A percentile compares a stretch with the other conserved stretches of the same genome.
phyloP scores from a whole-genome alignment of 2,797 vertebrate species.

The Toxotes lorentzi region DNA sequence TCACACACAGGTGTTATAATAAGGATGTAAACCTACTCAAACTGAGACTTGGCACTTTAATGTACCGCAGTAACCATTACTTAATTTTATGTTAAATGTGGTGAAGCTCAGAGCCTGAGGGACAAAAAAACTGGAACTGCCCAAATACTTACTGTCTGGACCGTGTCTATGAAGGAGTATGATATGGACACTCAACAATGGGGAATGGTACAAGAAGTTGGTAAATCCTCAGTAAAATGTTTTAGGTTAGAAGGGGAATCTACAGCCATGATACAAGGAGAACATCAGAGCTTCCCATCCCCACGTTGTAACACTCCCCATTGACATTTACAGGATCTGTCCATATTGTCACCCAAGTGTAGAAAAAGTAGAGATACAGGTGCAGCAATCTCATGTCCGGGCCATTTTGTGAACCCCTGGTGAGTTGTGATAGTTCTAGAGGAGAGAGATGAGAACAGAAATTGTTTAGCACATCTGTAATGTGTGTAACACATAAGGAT shows the following conservation, averaged over 20 bases:
- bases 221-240: constrained; percentile 25
- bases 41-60: neutral
- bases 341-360: constrained; percentile 43
- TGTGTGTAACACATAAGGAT: neutral
- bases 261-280: constrained; percentile 5
- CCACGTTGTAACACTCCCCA: neutral
- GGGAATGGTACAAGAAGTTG: constrained; percentile 12
- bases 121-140: neutral
- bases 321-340: constrained; percentile 27
- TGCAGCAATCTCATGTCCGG: constrained; percentile 75
- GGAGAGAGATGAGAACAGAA: constrained; percentile 29
- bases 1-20: neutral
- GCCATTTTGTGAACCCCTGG: constrained; percentile 87
- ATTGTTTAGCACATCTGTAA: constrained; percentile 1
- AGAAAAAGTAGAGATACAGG: constrained; percentile 29
- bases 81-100: neutral
- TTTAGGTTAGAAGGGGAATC: constrained; percentile 13
- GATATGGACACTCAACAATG: constrained; percentile 4
- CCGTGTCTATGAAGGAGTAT: neutral
- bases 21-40: neutral
- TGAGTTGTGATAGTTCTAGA: constrained; percentile 84
- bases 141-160: neutral
- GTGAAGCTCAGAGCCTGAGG: neutral
- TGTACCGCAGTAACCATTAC: neutral
- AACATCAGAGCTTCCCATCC: constrained; percentile 25